Evolutionary conservation across 2,797 vertebrate species (phyloP), one percentile per base, ranked within the genome.

Genomic region (Sus cebifrons): DNA sequence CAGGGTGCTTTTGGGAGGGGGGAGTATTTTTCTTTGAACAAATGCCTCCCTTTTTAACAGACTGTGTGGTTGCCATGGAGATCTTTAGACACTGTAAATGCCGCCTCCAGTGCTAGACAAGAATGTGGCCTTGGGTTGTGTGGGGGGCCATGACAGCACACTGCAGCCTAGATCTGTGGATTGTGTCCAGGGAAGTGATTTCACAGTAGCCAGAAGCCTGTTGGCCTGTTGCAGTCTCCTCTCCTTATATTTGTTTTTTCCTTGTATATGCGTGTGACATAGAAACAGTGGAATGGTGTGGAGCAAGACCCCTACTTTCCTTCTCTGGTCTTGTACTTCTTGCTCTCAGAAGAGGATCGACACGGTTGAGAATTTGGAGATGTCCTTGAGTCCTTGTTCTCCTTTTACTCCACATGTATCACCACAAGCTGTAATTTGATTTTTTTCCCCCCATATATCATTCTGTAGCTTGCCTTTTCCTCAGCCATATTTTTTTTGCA

Each of bases 21-120:
- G 49, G 89, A 79, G 36, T 27, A 17, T 94, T 91, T 93, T 11
- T 81, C 56, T 82, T 25, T 62, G 29, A 91, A 94, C 91, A 96
- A 79, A 86, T 27, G 29, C 12, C 65, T 92, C 68, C 27, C 15
- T 93, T 92, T 84, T 68, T 83, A 86, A 95, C 79, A 84, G 79
- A 78, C 56, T 27, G 20, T 86, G 54, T 91, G 70, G 79, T 96
- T 96, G 49, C 84, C 83, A 62, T 77, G 75, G 95, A 89, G 79
- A 95, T 49, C 40, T 89, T 25, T 81, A 65, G 54, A 56, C 83
- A 62, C 73, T 71, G 1, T 88, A 88, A 89, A 79, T 65, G 75
- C 60, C 49, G 58, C 73, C 79, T 91, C 32, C 15, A 77, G 36
- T 77, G 83, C 58, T 14, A 87, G 81, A 58, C 15, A 77, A 52